Percentiles rank a stretch among this genome's conserved stretches.
phyloP scores from a whole-genome alignment of 2,113 vertebrate genomes.

The Rhinichthys klamathensis region DNA sequence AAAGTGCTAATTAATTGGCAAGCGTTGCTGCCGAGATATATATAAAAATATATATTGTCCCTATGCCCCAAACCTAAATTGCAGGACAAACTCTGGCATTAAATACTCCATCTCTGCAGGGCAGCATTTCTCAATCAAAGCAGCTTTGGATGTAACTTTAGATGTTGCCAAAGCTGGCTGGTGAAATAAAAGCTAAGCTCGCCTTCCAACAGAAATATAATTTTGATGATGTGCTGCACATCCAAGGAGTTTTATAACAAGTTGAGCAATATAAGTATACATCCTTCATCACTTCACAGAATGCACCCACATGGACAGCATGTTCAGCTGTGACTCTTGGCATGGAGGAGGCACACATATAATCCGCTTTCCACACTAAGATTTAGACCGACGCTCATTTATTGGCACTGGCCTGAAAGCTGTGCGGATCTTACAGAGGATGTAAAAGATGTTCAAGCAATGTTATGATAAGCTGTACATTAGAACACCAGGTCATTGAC shows the following conservation, averaged over 20 bases:
- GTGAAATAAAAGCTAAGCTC: neutral
- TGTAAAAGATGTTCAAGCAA: neutral
- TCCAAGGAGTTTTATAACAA: neutral
- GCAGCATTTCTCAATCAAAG: neutral
- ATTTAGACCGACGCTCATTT: neutral
- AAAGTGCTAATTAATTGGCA: neutral
- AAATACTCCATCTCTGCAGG: conserved; percentile 17
- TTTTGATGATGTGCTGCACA: neutral
- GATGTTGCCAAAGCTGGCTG: conserved; percentile 2
- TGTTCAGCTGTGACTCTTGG: conserved; percentile 17
- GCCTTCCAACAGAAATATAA: conserved; percentile 16
- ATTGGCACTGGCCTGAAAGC: neutral
- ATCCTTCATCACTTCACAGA: conserved; percentile 1
- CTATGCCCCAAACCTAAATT: neutral
- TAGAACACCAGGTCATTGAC: neutral
- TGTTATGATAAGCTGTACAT: conserved; percentile 12
- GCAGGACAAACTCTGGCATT: neutral
- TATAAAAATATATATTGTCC: neutral
- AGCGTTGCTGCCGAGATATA: neutral
- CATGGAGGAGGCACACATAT: neutral
- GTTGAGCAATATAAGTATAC: neutral
- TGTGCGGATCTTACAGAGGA: neutral
- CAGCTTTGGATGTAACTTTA: neutral
- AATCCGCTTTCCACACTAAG: neutral
- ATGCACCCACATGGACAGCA: neutral